Conservation (phyloP, 2,113 vertebrate genomes). For the Platichthys stellatus region DNA sequence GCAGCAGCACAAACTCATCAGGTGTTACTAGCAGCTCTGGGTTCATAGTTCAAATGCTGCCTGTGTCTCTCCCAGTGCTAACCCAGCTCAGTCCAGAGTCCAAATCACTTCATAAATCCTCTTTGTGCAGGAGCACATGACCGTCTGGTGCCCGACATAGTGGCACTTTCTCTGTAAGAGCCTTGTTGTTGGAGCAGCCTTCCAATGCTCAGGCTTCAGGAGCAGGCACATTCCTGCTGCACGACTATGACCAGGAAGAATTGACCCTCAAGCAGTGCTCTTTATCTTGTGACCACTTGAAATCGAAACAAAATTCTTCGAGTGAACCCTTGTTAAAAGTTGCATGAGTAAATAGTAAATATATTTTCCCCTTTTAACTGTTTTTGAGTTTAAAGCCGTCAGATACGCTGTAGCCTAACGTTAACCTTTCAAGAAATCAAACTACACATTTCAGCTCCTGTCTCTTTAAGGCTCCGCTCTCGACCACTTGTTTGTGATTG, state of each 20-base stretch:
- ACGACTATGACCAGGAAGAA: conserved; percentile 20
- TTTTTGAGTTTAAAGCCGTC: too few species aligned
- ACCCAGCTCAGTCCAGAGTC: conserved; percentile 14
- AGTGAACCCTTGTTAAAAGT: background rate
- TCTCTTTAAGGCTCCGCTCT: too few species aligned
- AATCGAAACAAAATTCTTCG: background rate
- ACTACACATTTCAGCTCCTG: too few species aligned
- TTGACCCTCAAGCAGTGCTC: background rate
- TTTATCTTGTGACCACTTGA: conserved; percentile 10
- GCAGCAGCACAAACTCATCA: background rate
- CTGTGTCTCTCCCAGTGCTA: background rate
- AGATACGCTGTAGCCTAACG: too few species aligned
- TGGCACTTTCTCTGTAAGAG: conserved; percentile 33
- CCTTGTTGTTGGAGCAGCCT: conserved; percentile 34
- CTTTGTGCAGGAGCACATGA: conserved; percentile 68
- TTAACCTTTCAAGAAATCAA: too few species aligned
- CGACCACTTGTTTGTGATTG: too few species aligned
- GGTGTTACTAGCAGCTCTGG: background rate
- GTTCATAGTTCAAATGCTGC: background rate
- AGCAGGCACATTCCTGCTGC: conserved; percentile 54
- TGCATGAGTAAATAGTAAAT: background rate
- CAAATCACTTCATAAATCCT: conserved; percentile 53
- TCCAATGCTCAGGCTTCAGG: background rate
- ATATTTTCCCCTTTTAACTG: too few species aligned
- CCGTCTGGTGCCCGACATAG: background rate